These are phyloP conservation scores for Patiria miniata DNA, from an alignment of 35 echinoderm and acorn worm genomes.

Conservation along the genomic window DNA sequence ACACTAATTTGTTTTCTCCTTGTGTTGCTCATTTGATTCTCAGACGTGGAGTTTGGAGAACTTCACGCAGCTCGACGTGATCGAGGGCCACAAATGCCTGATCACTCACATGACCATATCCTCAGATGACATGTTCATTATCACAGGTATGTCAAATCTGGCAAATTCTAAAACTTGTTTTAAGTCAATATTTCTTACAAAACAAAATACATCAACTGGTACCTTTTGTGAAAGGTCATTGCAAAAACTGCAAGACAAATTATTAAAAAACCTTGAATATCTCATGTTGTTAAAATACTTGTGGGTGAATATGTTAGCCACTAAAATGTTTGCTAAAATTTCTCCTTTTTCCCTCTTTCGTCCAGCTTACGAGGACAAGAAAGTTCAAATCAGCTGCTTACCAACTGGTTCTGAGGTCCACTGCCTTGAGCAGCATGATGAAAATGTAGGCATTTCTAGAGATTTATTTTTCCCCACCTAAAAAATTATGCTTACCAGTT, in stretches of 20 bases:
- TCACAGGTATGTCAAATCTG: constrained; percentile 65
- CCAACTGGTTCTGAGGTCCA: constrained; percentile 89
- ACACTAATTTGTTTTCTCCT: background rate
- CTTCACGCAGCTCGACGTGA: constrained; percentile 73
- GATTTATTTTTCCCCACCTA: no score
- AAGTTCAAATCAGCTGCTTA: constrained; percentile 75
- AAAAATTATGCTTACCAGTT: no score
- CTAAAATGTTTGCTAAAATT: no score
- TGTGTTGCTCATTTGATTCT: background rate
- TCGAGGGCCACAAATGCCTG: constrained; percentile 56
- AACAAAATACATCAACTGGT: no score
- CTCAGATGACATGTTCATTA: constrained; percentile 86
- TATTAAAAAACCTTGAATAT: background rate
- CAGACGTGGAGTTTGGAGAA: constrained; percentile 86
- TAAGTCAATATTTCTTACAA: no score
- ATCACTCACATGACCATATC: constrained; percentile 88
- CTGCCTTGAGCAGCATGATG: constrained; percentile 70
- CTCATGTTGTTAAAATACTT: background rate
- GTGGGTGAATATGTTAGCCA: no score
- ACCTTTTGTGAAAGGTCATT: background rate
- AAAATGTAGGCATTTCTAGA: constrained; percentile 69
- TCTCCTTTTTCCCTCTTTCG: background rate
- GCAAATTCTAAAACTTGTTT: background rate
- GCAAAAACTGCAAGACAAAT: background rate
- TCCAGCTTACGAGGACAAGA: constrained; percentile 81